Conservation (phyloP, 2,888 invertebrate genomes). For the Eupithecia centaureata region DNA sequence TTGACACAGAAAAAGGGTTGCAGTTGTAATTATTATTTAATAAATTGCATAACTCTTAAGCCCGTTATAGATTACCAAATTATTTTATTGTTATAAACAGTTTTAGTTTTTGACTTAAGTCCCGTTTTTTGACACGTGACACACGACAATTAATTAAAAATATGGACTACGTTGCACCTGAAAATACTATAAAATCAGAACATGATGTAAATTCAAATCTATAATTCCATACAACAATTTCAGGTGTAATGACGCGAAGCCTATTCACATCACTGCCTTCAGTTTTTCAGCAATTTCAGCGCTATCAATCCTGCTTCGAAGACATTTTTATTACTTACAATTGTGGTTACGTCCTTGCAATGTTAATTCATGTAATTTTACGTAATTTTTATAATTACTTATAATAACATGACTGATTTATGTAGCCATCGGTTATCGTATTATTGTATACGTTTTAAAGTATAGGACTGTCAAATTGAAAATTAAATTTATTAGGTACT, state of each 20-base stretch:
- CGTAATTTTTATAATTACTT: conserved; percentile 7
- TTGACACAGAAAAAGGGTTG: too few relatives aligned
- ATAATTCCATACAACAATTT: background rate
- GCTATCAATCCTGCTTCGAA: background rate
- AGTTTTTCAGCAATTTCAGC: background rate
- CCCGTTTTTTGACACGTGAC: background rate
- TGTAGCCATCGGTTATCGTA: background rate
- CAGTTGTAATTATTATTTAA: too few relatives aligned
- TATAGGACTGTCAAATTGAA: too few relatives aligned
- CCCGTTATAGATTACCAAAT: too few relatives aligned
- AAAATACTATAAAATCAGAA: background rate
- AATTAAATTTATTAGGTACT: too few relatives aligned
- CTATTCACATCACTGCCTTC: background rate
- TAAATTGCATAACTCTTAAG: too few relatives aligned
- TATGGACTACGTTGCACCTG: background rate
- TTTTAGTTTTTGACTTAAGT: too few relatives aligned
- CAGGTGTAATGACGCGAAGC: conserved; percentile 2
- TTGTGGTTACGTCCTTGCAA: background rate
- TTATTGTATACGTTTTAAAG: too few relatives aligned
- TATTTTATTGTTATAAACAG: too few relatives aligned
- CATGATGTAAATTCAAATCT: background rate
- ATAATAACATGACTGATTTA: background rate
- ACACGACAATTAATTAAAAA: background rate
- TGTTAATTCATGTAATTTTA: background rate
- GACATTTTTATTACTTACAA: conserved; percentile 10